Evolutionary conservation across 2,797 vertebrate species (phyloP), one percentile per base, ranked within the genome.

Genomic region (Sardinella longiceps): DNA sequence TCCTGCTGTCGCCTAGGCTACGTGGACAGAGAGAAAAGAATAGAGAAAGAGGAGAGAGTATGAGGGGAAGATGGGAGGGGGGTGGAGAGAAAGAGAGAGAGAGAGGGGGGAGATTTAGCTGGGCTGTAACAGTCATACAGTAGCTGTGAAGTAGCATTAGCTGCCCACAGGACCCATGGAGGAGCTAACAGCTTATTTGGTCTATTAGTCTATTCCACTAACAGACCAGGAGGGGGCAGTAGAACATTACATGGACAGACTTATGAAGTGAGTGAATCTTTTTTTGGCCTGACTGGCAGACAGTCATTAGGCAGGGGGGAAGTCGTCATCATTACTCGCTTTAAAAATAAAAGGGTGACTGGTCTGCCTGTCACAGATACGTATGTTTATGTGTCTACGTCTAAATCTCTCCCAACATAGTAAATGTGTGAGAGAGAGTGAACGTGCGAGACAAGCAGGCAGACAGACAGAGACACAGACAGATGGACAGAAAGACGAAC

Each of bases 1-100:
- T 99, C 97, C 97, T 98, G 97, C 89, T 98, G 98, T 94, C 97
- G 96, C 97, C 97, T 98, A 96, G 96, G 97, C 98, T 99, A 95
- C 86, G 89, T 89, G 89, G 90, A 91, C 89, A 91, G 81, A 92
- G 85, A 88, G 89, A 92, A 83, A 88, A 30, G 88, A 82, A 53
- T 10, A 90, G 87, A 86, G 46, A 51, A 20, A 74, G 53, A 82
- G 43, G 53, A 82, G 43, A 82, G 39, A 82, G 25, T 81, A 18
- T 74, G 83, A 86, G 58, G 18, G 82, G 28, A 84, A 37, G 86
- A 81, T 82, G 84, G 58, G 51, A 30, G 46, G 39, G 45, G 11
- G 63, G 63, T 0, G 60, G 25, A 20, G 80, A 43, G 14, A 51
- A 15, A 5, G 1, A 80, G 80, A 86, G 81, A 87, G 45, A 89